Evolutionary conservation across 2,113 vertebrate species (phyloP).

Genomic region (Poeciliopsis occidentalis): DNA sequence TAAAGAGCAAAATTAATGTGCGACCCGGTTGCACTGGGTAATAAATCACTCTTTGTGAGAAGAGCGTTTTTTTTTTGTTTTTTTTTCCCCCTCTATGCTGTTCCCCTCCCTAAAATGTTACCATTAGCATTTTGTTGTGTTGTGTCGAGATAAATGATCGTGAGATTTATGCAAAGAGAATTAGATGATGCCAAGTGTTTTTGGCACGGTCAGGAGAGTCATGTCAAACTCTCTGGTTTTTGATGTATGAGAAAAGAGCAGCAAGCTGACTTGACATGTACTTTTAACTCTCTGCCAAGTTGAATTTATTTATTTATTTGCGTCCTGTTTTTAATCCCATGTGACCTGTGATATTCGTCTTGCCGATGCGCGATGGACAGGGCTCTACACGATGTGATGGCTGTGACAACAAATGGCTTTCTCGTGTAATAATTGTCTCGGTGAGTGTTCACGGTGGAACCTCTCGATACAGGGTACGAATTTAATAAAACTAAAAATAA

Average conservation of each 20-base stretch:
- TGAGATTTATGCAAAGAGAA: conserved; percentile 72
- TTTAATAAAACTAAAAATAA: conserved; percentile 9
- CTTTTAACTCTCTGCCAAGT: conserved; percentile 62
- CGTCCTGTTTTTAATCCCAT: conserved; percentile 28
- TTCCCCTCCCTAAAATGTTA: conserved; percentile 73
- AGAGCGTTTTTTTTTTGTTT: conserved; percentile 25
- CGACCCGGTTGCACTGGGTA: conserved; percentile 72
- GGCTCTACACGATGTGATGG: conserved; percentile 17
- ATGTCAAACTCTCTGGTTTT: conserved; percentile 55
- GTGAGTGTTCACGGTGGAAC: conserved; percentile 10
- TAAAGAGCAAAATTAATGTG: conserved; percentile 76
- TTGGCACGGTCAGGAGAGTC: conserved; percentile 58
- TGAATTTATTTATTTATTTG: conserved; percentile 57
- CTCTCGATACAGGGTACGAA: conserved; percentile 2
- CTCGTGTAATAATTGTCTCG: conserved; percentile 15
- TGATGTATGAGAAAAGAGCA: conserved; percentile 68
- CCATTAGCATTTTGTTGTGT: conserved; percentile 78
- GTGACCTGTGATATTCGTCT: conserved; percentile 38
- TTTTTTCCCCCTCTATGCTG: no score
- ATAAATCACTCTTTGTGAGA: conserved; percentile 75
- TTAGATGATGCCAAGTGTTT: conserved; percentile 68
- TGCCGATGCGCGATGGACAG: conserved; percentile 10
- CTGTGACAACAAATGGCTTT: conserved; percentile 24
- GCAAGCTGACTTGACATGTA: conserved; percentile 59
- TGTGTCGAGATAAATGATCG: conserved; percentile 67